Evolutionary conservation across 2,113 vertebrate genomes (phyloP), one percentile per base, ranked within the genome.

Genomic region (Solenodon paradoxus): DNA sequence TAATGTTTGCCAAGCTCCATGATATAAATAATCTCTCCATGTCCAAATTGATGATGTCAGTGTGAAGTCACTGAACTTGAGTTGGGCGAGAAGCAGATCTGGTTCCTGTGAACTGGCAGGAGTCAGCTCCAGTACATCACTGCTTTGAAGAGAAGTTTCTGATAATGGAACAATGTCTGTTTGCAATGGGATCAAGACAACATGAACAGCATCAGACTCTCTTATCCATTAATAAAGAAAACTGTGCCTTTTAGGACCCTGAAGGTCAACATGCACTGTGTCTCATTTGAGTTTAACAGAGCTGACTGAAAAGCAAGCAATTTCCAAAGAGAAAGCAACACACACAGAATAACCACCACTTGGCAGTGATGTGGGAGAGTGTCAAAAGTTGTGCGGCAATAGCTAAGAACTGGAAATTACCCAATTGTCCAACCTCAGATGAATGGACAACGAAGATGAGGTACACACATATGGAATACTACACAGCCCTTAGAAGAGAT

Each of bases 261-360:
- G 32, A 75, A 81, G 88, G 32, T 45, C 42, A 47, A n/a, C 16
- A 3, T 16, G 22, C 13, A 1, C 3, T 9, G 32, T 22, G 5
- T 78, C 75, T 95, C 86, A 49, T 40, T 68, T 26, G 71, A 86
- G 16, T 45, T 45, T 24, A 93, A 57, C n/a, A 5, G 45, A 75
- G 30, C 68, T 90, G 63, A 38, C 68, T 90, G 63, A 38, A 95
- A 96, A 83, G 26, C 53, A 35, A 63, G 49, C 28, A 10, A 3
- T 83, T 96, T 68, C 64, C 45, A 55, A 75, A 11, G 77, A 57
- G n/a, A 69, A 69, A 81, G 51, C 35, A 81, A 42, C 35, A 63
- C 11, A 42, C 68, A 53, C 47, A 74, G 35, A 87, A 59, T 57
- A 57, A 84, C 49, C 45, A 17, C 38, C 16, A 32, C 3, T 32